phyloP scores from a whole-genome alignment of 53 echinoderm and acorn worm species.

The Hippasteria phrygiana region DNA sequence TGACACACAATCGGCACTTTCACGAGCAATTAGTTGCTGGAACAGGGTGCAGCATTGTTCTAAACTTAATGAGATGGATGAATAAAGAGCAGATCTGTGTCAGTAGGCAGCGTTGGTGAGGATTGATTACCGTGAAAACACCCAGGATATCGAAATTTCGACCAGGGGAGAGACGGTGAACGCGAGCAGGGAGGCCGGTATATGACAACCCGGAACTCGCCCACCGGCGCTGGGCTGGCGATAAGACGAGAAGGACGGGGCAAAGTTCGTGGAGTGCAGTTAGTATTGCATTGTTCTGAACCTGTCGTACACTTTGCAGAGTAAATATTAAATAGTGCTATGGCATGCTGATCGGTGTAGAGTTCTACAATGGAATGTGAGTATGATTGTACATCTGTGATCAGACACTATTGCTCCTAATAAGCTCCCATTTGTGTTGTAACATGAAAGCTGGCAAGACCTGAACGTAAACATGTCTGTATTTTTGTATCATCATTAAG shows the following conservation, averaged over 20 bases:
- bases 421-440: too few species aligned
- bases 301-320: background rate
- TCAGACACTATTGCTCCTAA: too few species aligned
- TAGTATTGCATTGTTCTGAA: background rate
- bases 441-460: too few species aligned
- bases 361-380: background rate
- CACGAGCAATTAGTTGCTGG: background rate
- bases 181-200: background rate
- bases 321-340: constrained; percentile 17
- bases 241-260: background rate
- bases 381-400: background rate
- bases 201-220: constrained; percentile 29
- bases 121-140: background rate
- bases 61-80: background rate
- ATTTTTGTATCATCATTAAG: too few species aligned
- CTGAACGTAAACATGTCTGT: too few species aligned
- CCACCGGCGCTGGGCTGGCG: too few species aligned
- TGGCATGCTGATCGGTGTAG: background rate
- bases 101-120: background rate
- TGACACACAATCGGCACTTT: background rate
- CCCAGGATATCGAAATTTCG: background rate
- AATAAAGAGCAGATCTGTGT: background rate
- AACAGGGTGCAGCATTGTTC: constrained; percentile 16
- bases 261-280: constrained; percentile 22
- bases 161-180: background rate